Evolutionary conservation across 2,113 vertebrate species (phyloP).

Genomic region (Marmota monax): DNA sequence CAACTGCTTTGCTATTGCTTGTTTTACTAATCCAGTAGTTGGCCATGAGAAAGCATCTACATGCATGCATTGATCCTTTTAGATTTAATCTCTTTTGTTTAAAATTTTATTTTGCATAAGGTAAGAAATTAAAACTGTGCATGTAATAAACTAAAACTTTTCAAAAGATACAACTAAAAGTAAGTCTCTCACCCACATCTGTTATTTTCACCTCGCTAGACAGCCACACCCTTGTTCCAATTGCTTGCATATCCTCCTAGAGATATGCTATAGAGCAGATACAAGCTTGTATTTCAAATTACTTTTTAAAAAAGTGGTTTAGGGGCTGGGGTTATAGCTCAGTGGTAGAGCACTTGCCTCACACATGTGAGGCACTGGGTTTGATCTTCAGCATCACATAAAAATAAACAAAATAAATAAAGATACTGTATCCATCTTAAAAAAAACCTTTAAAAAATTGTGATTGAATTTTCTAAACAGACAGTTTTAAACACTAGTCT

Average conservation of each 20-base stretch:
- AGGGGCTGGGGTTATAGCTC: too few species aligned
- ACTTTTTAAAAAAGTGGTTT: neutral
- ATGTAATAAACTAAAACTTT: neutral
- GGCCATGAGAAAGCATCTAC: neutral
- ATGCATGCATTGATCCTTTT: neutral
- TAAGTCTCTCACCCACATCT: neutral
- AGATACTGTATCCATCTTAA: too few species aligned
- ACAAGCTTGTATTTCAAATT: constrained; percentile 8
- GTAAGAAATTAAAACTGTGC: neutral
- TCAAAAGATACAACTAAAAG: neutral
- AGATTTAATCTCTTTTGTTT: neutral
- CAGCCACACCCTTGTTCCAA: neutral
- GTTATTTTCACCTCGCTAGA: neutral
- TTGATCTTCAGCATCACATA: too few species aligned
- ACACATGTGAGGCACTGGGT: too few species aligned
- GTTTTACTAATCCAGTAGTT: neutral
- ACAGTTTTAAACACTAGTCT: constrained; percentile 17
- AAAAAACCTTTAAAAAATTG: neutral
- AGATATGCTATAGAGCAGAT: neutral
- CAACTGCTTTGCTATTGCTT: neutral
- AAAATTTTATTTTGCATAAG: neutral
- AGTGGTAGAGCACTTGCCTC: too few species aligned
- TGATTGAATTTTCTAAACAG: neutral
- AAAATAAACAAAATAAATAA: too few species aligned
- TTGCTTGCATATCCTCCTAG: neutral